Evolutionary conservation across 1,140 invertebrate species (phyloP).

Genomic region (Drosophila sp.): DNA sequence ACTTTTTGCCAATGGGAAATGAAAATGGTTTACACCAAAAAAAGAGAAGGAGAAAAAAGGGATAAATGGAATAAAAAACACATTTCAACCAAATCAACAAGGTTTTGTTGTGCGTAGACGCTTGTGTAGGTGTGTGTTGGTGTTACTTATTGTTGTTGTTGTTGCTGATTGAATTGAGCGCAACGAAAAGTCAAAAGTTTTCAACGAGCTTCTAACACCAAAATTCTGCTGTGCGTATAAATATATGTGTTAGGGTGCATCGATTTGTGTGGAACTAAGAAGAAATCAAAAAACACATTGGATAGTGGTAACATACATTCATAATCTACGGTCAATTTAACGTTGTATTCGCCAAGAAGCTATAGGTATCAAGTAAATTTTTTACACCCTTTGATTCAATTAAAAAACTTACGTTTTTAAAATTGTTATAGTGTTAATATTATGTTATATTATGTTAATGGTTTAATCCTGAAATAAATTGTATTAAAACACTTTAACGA

Average conservation of each 20-base stretch:
- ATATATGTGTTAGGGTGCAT: not conserved
- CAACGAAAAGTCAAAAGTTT: slow-evolving; percentile 71
- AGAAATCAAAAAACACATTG: no score
- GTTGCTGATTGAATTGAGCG: slow-evolving; percentile 73
- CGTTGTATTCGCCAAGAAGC: no score
- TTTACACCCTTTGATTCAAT: no score
- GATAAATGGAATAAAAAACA: slow-evolving; percentile 15
- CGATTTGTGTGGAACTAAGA: no score
- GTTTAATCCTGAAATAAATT: no score
- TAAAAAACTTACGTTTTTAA: no score
- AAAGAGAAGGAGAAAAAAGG: slow-evolving; percentile 21
- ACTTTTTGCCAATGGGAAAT: slow-evolving; percentile 32
- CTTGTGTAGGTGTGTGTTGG: slow-evolving; percentile 23
- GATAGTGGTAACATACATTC: no score
- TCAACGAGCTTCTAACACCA: slow-evolving; percentile 71
- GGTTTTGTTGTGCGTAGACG: slow-evolving; percentile 22
- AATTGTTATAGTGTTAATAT: no score
- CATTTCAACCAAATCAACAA: slow-evolving; percentile 29
- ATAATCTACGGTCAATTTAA: no score
- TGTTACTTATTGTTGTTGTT: slow-evolving; percentile 33
- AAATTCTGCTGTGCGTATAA: slow-evolving; percentile 42
- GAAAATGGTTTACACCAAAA: slow-evolving; percentile 35
- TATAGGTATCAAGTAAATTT: no score
- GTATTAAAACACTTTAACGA: no score
- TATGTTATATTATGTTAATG: no score